These are phyloP conservation scores for Lasiurus borealis DNA, from an alignment of 2,113 vertebrate genomes.

Conservation along the genomic window DNA sequence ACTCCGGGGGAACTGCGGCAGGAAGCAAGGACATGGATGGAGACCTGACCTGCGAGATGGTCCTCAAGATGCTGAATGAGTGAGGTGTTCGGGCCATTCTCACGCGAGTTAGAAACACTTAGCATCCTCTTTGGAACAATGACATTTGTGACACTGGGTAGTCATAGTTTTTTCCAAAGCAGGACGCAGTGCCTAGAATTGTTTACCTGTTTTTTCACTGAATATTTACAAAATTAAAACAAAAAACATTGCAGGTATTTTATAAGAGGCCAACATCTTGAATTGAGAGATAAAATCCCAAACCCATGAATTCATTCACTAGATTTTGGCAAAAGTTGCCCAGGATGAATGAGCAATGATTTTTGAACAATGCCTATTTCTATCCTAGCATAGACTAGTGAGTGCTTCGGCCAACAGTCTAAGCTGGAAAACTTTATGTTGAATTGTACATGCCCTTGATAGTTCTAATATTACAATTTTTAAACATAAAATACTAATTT, in stretches of 20 bases:
- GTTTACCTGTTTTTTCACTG: background rate
- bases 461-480: background rate
- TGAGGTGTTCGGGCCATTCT: fast-evolving
- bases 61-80: conserved; percentile 66
- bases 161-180: background rate
- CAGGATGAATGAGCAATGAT: background rate
- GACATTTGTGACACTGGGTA: background rate
- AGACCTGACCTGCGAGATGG: conserved; percentile 60
- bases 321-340: background rate
- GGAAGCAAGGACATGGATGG: fast-evolving
- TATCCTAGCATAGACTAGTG: background rate
- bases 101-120: background rate
- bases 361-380: background rate
- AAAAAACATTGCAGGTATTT: background rate
- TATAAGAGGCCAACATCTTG: background rate
- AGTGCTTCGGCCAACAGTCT: background rate
- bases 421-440: background rate
- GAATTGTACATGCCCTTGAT: background rate
- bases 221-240: background rate
- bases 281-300: background rate
- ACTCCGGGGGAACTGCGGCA: background rate
- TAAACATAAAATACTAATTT: background rate
- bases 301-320: background rate
- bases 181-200: background rate
- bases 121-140: background rate